Percentiles rank a stretch among this genome's conserved stretches.
These are phyloP conservation scores for Linyphia triangularis DNA, from an alignment of 2,888 invertebrate genomes.

Conservation along the genomic window DNA sequence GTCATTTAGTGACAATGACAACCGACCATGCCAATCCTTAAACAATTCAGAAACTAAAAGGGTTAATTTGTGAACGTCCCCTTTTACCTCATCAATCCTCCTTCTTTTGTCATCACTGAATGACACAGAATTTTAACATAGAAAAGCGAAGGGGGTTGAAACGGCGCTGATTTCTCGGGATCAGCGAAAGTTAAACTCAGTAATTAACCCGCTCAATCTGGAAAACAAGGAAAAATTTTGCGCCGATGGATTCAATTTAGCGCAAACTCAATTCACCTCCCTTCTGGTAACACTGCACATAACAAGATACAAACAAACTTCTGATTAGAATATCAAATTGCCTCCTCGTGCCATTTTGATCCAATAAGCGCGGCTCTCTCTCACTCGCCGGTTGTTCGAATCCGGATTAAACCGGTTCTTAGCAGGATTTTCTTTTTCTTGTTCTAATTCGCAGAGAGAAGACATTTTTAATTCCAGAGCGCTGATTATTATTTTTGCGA, in stretches of 20 bases:
- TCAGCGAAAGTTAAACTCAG: conserved; percentile 60
- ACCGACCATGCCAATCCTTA: too few species aligned
- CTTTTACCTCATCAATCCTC: not conserved
- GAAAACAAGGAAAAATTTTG: conserved; percentile 39
- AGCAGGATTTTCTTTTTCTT: conserved; percentile 11
- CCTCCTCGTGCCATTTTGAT: conserved; percentile 13
- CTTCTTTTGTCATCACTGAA: conserved; percentile 41
- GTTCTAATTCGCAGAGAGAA: conserved; percentile 6
- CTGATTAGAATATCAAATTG: conserved; percentile 73
- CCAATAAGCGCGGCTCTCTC: conserved; percentile 52
- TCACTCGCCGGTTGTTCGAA: not conserved
- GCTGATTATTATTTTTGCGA: conserved; percentile 62
- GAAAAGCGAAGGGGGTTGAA: not conserved
- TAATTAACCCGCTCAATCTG: conserved; percentile 74
- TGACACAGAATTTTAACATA: conserved; percentile 44
- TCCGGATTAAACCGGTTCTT: conserved; percentile 53
- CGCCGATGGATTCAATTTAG: conserved; percentile 65
- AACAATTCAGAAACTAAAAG: too few species aligned
- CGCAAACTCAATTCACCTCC: conserved; percentile 55
- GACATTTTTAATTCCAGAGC: conserved; percentile 56
- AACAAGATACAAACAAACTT: conserved; percentile 68
- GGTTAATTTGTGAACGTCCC: conserved; percentile 38
- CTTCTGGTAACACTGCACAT: conserved; percentile 4
- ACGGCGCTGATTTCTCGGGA: conserved; percentile 68
- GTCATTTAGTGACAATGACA: too few species aligned